Conservation (phyloP, 1,140 invertebrate species). For the Magallana ariakensis region DNA sequence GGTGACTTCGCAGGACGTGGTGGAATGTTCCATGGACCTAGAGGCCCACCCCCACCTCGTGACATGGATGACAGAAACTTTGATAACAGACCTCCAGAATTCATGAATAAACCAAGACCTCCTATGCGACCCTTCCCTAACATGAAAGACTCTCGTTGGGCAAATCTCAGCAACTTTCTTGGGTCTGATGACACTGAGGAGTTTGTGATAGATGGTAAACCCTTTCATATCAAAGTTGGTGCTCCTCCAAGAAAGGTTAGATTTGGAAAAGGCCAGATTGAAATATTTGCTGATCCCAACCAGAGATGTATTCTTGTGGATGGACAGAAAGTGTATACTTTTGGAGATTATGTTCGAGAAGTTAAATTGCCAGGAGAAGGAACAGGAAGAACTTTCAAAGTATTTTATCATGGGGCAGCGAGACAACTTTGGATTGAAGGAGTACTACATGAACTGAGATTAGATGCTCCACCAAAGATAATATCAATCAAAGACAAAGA, state of each 20-base stretch:
- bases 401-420: conserved; percentile 75
- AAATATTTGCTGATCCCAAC: conserved; percentile 69
- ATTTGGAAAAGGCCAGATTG: conserved; percentile 59
- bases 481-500: conserved; percentile 68
- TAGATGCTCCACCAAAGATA: conserved; percentile 77
- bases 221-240: conserved; percentile 70
- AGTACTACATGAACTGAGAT: conserved; percentile 70
- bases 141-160: conserved; percentile 49
- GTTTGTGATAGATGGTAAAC: conserved; percentile 75
- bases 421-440: conserved; percentile 77
- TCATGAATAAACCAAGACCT: conserved; percentile 17
- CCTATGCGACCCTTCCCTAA: not conserved
- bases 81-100: conserved; percentile 36
- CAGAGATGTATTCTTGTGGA: conserved; percentile 71
- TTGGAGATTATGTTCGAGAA: conserved; percentile 76
- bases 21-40: conserved; percentile 6
- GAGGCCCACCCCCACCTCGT: not conserved
- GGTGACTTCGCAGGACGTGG: not conserved
- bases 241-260: conserved; percentile 65
- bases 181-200: conserved; percentile 67
- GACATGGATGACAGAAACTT: conserved; percentile 27
- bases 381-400: conserved; percentile 59
- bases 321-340: conserved; percentile 69
- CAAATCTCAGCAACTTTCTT: conserved; percentile 50
- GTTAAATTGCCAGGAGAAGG: conserved; percentile 61